phyloP scores from a whole-genome alignment of 2,113 vertebrate genomes.

The Pelecanus crispus region DNA sequence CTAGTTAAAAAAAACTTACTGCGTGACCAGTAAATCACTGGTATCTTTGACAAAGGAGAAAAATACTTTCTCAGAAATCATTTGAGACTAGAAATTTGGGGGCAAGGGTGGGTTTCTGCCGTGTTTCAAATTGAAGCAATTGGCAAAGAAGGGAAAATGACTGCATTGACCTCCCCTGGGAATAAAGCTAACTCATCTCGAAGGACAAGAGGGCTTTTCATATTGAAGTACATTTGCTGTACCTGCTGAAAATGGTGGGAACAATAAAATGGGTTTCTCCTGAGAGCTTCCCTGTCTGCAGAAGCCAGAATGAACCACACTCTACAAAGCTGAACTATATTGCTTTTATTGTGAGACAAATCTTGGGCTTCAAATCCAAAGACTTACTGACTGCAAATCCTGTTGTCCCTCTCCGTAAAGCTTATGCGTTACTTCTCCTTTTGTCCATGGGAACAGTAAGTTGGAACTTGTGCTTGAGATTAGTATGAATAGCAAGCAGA shows the following conservation, averaged over 20 bases:
- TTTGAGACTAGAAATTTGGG: slow-evolving; percentile 13
- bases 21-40: slow-evolving; percentile 6
- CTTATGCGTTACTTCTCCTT: neutral
- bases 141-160: neutral
- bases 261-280: neutral
- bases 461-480: neutral
- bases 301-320: neutral
- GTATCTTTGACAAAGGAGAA: slow-evolving; percentile 4
- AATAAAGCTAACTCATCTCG: neutral
- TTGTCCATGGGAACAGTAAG: neutral
- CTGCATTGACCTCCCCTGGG: neutral
- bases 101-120: slow-evolving; percentile 1
- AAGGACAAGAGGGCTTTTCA: slow-evolving; percentile 15
- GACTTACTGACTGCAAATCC: neutral
- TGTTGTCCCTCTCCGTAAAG: neutral
- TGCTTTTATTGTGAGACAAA: neutral
- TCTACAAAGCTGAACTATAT: neutral
- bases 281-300: neutral
- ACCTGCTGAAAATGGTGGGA: neutral
- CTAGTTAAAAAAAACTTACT: slow-evolving; percentile 22
- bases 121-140: slow-evolving; percentile 17
- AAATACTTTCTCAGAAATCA: slow-evolving; percentile 19
- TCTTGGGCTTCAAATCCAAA: neutral
- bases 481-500: slow-evolving; percentile 27
- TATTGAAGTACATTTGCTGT: neutral